phyloP scores from a whole-genome alignment of 2,113 vertebrate species.

The Rhodinocichla rosea region DNA sequence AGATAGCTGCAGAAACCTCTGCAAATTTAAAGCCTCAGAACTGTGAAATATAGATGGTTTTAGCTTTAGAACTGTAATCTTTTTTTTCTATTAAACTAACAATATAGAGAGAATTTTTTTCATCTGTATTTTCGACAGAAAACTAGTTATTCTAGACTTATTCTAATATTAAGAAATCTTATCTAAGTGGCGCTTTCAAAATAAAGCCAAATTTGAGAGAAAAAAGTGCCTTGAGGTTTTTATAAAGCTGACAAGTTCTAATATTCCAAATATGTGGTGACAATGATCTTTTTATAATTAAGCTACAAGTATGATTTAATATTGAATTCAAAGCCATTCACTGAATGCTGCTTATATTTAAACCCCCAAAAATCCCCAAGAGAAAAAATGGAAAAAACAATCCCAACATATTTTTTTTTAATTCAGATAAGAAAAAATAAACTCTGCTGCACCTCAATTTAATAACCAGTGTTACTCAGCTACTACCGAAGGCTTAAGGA shows the following conservation, averaged over 20 bases:
- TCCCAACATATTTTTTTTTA: neutral
- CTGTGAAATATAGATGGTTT: neutral
- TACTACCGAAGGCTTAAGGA: neutral
- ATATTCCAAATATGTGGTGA: conserved; percentile 18
- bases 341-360: neutral
- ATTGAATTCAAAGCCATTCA: neutral
- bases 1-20: neutral
- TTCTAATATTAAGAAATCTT: conserved; percentile 29
- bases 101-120: neutral
- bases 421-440: conserved; percentile 39
- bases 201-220: conserved; percentile 30
- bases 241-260: conserved; percentile 20
- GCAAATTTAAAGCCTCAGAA: neutral
- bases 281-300: conserved; percentile 36
- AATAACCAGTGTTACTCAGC: neutral
- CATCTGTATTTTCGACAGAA: neutral
- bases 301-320: neutral
- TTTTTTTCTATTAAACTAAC: neutral
- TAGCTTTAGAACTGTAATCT: neutral
- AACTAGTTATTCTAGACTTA: neutral
- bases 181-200: neutral
- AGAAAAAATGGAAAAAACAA: neutral
- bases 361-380: neutral
- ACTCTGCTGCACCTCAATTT: neutral
- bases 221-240: conserved; percentile 38